phyloP scores from a whole-genome alignment of 1,140 invertebrate species.

The Drosophila ambigua region DNA sequence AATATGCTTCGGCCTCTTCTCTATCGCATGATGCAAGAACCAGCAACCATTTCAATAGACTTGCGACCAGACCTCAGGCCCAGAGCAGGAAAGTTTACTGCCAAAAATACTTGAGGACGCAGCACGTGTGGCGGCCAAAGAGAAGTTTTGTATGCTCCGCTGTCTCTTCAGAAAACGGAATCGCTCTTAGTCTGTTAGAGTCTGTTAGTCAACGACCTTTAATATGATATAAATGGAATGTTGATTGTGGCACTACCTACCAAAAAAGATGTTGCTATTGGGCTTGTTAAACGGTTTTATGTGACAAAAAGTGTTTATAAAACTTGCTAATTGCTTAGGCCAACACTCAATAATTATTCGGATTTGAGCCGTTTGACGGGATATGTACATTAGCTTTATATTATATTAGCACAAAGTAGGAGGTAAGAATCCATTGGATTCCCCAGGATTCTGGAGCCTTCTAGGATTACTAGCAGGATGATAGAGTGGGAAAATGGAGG shows the following conservation, averaged over 20 bases:
- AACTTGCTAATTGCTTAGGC: slow-evolving; percentile 6
- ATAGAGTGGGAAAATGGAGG: too few species aligned
- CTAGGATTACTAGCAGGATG: too few species aligned
- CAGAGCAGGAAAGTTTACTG: slow-evolving; percentile 19
- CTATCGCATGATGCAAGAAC: slow-evolving; percentile 66
- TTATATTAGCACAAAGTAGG: too few species aligned
- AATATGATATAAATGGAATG: slow-evolving; percentile 1
- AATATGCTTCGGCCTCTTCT: too few species aligned
- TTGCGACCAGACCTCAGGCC: too few species aligned
- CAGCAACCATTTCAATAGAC: slow-evolving; percentile 51
- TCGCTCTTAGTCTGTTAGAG: slow-evolving; percentile 32
- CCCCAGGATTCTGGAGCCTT: too few species aligned
- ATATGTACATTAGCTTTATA: too few species aligned
- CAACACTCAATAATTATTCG: too few species aligned
- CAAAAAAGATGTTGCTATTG: slow-evolving; percentile 11
- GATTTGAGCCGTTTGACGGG: too few species aligned
- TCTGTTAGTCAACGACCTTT: slow-evolving; percentile 49
- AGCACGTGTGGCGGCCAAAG: slow-evolving; percentile 42
- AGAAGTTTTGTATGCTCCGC: slow-evolving; percentile 15
- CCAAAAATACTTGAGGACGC: slow-evolving; percentile 26
- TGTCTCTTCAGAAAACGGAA: not conserved
- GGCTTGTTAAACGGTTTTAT: not conserved
- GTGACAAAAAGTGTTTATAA: slow-evolving; percentile 7
- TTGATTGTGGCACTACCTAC: slow-evolving; percentile 7
- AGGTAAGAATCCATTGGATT: too few species aligned